These are phyloP conservation scores for Columba janthina DNA, from an alignment of 2,113 vertebrate species.

Conservation along the genomic window DNA sequence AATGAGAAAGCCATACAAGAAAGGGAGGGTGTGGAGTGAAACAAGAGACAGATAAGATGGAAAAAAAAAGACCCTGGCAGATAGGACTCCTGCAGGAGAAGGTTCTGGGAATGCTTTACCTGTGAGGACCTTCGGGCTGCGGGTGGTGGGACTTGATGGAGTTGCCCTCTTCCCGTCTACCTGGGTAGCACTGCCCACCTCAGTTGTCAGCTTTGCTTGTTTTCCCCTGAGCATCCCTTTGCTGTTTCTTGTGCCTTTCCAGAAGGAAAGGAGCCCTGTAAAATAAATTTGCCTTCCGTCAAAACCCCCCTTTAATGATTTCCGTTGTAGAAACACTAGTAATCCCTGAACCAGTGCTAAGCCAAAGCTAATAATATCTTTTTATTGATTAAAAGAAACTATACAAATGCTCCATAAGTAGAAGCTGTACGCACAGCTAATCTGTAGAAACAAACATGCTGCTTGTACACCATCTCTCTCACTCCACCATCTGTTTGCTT, in stretches of 20 bases:
- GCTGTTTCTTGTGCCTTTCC: neutral
- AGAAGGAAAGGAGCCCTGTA: neutral
- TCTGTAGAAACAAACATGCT: constrained; percentile 11
- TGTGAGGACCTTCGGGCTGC: neutral
- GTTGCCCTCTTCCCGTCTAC: neutral
- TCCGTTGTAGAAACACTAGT: neutral
- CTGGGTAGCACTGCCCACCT: rapidly evolving
- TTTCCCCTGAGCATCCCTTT: neutral
- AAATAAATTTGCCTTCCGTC: neutral
- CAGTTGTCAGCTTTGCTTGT: neutral
- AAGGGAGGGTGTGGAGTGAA: constrained; percentile 14
- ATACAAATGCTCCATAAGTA: neutral
- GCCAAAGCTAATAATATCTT: neutral
- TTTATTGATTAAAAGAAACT: neutral
- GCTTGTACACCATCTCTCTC: neutral
- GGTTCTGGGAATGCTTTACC: neutral
- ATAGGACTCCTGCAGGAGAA: neutral
- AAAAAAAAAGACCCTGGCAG: neutral
- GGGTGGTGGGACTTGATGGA: neutral
- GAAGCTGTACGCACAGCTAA: neutral
- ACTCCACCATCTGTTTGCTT: constrained; percentile 1
- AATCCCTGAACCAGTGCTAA: neutral
- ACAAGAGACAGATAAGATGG: constrained; percentile 33
- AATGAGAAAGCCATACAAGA: constrained; percentile 8
- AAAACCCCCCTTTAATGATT: neutral